Conservation (phyloP, 2,113 vertebrate species). For the Eonycteris spelaea region DNA sequence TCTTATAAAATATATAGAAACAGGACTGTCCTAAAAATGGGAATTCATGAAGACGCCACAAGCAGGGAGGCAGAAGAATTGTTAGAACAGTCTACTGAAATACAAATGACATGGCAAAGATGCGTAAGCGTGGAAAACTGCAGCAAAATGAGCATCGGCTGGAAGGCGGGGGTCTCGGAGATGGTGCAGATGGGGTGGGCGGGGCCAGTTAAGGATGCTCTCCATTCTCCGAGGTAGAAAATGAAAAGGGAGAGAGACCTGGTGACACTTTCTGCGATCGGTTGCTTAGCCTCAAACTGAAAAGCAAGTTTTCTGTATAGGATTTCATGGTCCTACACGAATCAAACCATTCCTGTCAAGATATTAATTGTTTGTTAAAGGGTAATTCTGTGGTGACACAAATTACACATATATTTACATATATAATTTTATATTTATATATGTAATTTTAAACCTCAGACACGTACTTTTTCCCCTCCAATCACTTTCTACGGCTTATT, state of each 20-base stretch:
- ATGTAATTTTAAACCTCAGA: not conserved
- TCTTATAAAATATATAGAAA: not conserved
- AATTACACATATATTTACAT: not conserved
- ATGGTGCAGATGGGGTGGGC: rapidly evolving
- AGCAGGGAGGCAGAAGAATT: not conserved
- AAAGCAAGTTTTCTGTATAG: not conserved
- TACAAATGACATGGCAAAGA: rapidly evolving
- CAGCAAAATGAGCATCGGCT: too few species aligned
- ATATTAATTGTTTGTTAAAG: not conserved
- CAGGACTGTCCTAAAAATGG: not conserved
- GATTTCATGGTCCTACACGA: not conserved
- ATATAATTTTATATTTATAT: not conserved
- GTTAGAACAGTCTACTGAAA: not conserved
- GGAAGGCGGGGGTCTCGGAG: rapidly evolving
- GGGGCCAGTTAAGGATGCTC: too few species aligned
- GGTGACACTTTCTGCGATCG: not conserved
- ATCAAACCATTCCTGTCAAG: not conserved
- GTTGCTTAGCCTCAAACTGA: not conserved
- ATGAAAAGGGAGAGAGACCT: not conserved
- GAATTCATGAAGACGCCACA: not conserved
- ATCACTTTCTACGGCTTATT: not conserved
- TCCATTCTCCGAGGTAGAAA: not conserved
- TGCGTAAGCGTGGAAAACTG: rapidly evolving
- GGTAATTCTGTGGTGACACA: not conserved
- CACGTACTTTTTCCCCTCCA: rapidly evolving